These are phyloP conservation scores for Alcedo quadribrachys DNA, from an alignment of 2,797 vertebrate genomes.

Conservation along the genomic window DNA sequence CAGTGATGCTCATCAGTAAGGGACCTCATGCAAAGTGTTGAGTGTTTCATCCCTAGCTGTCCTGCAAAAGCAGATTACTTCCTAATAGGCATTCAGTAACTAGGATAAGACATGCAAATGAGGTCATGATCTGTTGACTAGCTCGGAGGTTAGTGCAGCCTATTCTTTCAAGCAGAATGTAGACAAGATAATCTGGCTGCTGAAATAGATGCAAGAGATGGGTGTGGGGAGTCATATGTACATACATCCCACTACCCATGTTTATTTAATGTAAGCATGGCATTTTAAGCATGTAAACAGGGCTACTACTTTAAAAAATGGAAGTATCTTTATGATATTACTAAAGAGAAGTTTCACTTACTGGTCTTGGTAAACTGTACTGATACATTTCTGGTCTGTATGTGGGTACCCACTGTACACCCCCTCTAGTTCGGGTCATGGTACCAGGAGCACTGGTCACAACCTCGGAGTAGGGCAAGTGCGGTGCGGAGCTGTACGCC, in stretches of 20 bases:
- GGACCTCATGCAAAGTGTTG: background rate
- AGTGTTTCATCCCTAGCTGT: background rate
- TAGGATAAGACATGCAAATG: background rate
- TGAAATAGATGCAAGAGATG: background rate
- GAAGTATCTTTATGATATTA: background rate
- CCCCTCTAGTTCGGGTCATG: conserved; percentile 86
- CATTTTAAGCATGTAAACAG: background rate
- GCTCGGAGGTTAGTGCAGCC: background rate
- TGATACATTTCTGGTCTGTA: conserved; percentile 92
- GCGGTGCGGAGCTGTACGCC: conserved; percentile 85
- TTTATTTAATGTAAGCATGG: background rate
- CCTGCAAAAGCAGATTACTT: background rate
- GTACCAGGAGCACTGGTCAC: conserved; percentile 95
- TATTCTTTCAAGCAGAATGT: background rate
- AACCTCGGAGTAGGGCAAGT: conserved; percentile 91
- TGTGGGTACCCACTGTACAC: conserved; percentile 94
- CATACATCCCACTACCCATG: background rate
- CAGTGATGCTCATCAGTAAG: background rate
- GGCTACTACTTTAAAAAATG: background rate
- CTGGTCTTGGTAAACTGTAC: conserved; percentile 93
- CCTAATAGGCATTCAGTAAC: background rate
- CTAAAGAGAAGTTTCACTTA: conserved; percentile 74
- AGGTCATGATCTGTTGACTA: background rate
- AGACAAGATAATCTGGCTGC: background rate
- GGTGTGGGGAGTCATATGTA: background rate